Evolutionary conservation across 2,113 vertebrate species (phyloP).

Genomic region (Chloropsis cyanopogon): DNA sequence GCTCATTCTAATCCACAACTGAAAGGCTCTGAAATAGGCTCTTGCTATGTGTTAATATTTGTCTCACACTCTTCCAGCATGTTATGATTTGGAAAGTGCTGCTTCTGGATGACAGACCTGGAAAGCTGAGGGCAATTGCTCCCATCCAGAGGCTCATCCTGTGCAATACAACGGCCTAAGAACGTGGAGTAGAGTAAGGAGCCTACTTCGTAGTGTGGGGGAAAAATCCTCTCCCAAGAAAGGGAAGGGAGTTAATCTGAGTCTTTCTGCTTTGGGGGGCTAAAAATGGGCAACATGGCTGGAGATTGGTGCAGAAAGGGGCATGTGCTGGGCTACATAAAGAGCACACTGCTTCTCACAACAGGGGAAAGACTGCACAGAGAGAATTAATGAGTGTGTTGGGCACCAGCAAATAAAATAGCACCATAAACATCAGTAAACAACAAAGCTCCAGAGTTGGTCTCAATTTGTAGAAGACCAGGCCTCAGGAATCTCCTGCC

Average conservation of each 20-base stretch:
- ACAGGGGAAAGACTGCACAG: background rate
- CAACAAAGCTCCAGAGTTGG: slow-evolving; percentile 9
- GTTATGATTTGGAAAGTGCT: background rate
- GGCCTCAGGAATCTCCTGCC: background rate
- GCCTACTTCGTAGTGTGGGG: background rate
- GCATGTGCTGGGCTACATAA: slow-evolving; percentile 54
- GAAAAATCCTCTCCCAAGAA: background rate
- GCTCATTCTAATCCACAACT: background rate
- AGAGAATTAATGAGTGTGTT: slow-evolving; percentile 50
- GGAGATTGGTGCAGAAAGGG: slow-evolving; percentile 53
- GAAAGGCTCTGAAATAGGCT: background rate
- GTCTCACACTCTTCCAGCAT: background rate
- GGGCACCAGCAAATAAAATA: slow-evolving; percentile 59
- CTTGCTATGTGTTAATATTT: background rate
- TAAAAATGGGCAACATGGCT: slow-evolving; percentile 51
- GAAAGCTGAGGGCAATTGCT: background rate
- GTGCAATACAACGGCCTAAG: background rate
- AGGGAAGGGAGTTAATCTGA: slow-evolving; percentile 30
- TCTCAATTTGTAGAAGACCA: background rate
- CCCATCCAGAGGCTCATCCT: background rate
- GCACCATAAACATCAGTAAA: slow-evolving; percentile 55
- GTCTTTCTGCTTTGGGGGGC: slow-evolving; percentile 34
- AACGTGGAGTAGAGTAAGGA: background rate
- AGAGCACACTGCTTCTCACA: slow-evolving; percentile 24
- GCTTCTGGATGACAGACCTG: background rate